These are phyloP conservation scores for Propsilocerus akamusi DNA, from an alignment of 1,140 invertebrate species.

Conservation along the genomic window DNA sequence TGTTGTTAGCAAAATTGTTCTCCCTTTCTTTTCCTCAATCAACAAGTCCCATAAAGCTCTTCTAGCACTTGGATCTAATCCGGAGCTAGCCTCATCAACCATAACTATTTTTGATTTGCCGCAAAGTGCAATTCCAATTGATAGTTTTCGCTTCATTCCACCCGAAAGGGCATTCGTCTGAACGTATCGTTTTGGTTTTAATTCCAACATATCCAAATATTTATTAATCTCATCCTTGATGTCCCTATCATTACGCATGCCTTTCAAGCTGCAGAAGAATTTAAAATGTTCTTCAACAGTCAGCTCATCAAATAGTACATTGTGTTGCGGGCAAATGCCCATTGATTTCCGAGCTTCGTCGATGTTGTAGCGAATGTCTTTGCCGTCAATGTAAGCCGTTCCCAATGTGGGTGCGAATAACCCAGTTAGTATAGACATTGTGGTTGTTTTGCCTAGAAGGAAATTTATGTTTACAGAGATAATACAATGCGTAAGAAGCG, in stretches of 20 bases:
- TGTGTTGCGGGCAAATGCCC: slow-evolving; percentile 80
- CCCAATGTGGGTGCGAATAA: slow-evolving; percentile 40
- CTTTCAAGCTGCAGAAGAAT: slow-evolving; percentile 13
- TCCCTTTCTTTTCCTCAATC: slow-evolving; percentile 16
- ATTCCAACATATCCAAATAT: slow-evolving; percentile 8
- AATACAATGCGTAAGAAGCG: slow-evolving; percentile 30
- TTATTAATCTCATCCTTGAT: slow-evolving; percentile 1
- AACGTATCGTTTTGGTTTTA: slow-evolving; percentile 9
- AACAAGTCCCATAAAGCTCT: slow-evolving; percentile 73
- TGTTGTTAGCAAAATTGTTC: slow-evolving; percentile 80
- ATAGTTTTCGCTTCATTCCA: slow-evolving; percentile 24
- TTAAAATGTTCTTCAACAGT: slow-evolving; percentile 73
- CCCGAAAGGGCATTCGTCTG: slow-evolving; percentile 20
- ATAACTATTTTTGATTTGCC: slow-evolving; percentile 35
- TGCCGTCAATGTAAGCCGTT: slow-evolving; percentile 38
- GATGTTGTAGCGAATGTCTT: slow-evolving; percentile 34
- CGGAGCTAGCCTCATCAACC: slow-evolving; percentile 80
- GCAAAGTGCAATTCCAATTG: slow-evolving; percentile 26
- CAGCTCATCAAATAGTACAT: slow-evolving; percentile 74
- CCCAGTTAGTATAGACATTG: slow-evolving; percentile 50
- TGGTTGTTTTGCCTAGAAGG: slow-evolving; percentile 39
- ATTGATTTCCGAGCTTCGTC: slow-evolving; percentile 37
- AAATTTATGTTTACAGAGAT: too few relatives aligned
- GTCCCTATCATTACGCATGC: slow-evolving; percentile 9
- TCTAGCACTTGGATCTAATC: slow-evolving; percentile 78